phyloP scores from a whole-genome alignment of 2,113 vertebrate genomes.

The Scomber japonicus region DNA sequence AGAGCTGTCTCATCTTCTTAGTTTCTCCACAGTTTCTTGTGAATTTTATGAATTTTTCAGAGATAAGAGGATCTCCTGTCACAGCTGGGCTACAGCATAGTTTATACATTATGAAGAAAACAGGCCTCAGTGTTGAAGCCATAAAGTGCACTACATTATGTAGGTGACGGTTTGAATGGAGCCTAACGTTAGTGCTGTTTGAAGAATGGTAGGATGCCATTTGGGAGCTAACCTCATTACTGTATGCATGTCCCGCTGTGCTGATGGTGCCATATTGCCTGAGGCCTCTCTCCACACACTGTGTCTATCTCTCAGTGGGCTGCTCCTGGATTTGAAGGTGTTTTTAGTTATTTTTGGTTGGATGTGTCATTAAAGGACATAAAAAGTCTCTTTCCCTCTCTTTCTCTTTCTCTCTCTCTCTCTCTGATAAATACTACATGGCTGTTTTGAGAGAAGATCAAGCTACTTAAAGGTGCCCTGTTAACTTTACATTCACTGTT shows the following conservation, averaged over 20 bases:
- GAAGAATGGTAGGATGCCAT: conserved; percentile 19
- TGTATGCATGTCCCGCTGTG: conserved; percentile 53
- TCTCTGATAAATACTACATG: not conserved
- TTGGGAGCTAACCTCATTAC: conserved; percentile 65
- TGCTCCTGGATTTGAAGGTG: conserved; percentile 48
- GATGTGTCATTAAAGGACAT: conserved; percentile 59
- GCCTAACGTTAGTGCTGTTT: conserved; percentile 1
- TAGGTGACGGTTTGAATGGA: conserved; percentile 34
- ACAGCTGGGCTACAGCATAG: conserved; percentile 19
- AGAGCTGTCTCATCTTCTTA: not conserved
- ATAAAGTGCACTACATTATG: conserved; percentile 43
- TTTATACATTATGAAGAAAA: conserved; percentile 55
- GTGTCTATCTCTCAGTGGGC: conserved; percentile 5
- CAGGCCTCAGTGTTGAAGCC: conserved; percentile 8
- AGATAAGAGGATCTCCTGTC: not conserved
- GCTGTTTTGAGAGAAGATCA: conserved; percentile 3
- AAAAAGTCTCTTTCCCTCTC: conserved; percentile 35
- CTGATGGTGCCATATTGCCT: conserved; percentile 19
- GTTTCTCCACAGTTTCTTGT: not conserved
- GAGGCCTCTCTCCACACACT: conserved; percentile 33
- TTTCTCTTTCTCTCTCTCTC: not conserved
- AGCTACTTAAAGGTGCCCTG: too few species aligned
- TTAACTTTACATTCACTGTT: too few species aligned
- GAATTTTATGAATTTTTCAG: conserved; percentile 40
- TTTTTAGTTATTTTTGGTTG: conserved; percentile 58